Evolutionary conservation across 2,888 invertebrate species (phyloP).

Genomic region (Ctena decussata): DNA sequence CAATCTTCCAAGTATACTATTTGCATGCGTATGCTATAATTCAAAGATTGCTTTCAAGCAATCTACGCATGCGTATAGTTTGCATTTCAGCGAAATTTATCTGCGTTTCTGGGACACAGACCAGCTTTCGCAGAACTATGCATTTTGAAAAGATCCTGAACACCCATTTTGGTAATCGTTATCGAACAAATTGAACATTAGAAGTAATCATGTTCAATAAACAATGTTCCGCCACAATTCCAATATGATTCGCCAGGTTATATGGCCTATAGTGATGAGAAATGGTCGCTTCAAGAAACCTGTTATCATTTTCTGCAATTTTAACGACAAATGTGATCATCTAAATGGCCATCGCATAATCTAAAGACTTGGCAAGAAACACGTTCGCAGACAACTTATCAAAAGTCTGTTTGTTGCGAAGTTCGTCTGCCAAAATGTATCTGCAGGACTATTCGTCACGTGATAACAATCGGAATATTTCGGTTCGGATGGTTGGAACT

Average conservation of each 20-base stretch:
- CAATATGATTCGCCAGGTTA: not conserved
- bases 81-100: too few relatives aligned
- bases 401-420: conserved; percentile 38
- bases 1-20: too few relatives aligned
- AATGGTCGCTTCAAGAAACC: too few relatives aligned
- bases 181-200: not conserved
- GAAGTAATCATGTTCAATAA: not conserved
- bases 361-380: conserved; percentile 3
- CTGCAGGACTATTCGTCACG: conserved; percentile 59
- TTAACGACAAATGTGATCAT: not conserved
- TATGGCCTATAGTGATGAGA: too few relatives aligned
- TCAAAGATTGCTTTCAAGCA: too few relatives aligned
- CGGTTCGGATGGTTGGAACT: conserved; percentile 63
- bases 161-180: not conserved
- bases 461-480: conserved; percentile 64
- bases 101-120: too few relatives aligned
- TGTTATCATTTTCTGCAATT: not conserved
- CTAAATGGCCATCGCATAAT: not conserved
- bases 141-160: too few relatives aligned
- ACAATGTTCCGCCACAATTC: not conserved
- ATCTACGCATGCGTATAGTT: too few relatives aligned
- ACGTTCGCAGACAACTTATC: conserved; percentile 52
- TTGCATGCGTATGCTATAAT: too few relatives aligned
- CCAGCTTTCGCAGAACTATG: too few relatives aligned
- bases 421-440: conserved; percentile 62